Evolutionary conservation across 37 sponge, comb jelly and placozoan genomes (phyloP), one percentile per base, ranked within the genome.

Genomic region (Dysidea cf. avara): DNA sequence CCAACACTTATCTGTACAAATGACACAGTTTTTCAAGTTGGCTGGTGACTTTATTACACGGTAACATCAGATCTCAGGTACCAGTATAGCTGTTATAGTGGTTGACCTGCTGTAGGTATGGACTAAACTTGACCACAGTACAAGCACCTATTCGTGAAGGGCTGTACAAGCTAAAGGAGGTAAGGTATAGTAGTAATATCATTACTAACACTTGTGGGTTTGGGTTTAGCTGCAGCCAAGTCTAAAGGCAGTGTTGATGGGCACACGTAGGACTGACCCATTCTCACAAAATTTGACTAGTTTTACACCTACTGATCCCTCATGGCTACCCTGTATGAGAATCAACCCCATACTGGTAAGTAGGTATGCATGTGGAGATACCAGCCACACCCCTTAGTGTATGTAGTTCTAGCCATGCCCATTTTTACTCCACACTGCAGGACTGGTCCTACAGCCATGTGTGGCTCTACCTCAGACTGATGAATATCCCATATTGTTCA

Each of bases 311-410:
- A 93, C 95, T 28, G 98, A 97, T 53, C 2, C 53, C 0, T 60
- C 53, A 7, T 97, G 98, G 98, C 98, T 95, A 1, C 46, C 85
- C 0, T 85, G 85, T 83, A 87, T 94, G 90, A 81, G 98, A 49
- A 75, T 97, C 24, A 82, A 79, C 73, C 87, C 93, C 39, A 75
- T 97, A 21, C 47, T 97, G 73, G 83, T 92, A 39, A 56, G 82
- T 70, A 1, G 38, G 51, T n/a, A n/a, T n/a, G n/a, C n/a, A n/a
- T n/a, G n/a, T n/a, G n/a, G n/a, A n/a, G n/a, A n/a, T n/a, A n/a
- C n/a, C n/a, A n/a, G n/a, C n/a, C n/a, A n/a, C n/a, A n/a, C n/a
- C n/a, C n/a, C n/a, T n/a, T n/a, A n/a, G n/a, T n/a, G n/a, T n/a
- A n/a, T n/a, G n/a, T n/a, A n/a, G 6, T 26, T 25, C 56, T 54